Evolutionary conservation across 2,113 vertebrate species (phyloP).

Genomic region (Romanogobio albipinnatus): DNA sequence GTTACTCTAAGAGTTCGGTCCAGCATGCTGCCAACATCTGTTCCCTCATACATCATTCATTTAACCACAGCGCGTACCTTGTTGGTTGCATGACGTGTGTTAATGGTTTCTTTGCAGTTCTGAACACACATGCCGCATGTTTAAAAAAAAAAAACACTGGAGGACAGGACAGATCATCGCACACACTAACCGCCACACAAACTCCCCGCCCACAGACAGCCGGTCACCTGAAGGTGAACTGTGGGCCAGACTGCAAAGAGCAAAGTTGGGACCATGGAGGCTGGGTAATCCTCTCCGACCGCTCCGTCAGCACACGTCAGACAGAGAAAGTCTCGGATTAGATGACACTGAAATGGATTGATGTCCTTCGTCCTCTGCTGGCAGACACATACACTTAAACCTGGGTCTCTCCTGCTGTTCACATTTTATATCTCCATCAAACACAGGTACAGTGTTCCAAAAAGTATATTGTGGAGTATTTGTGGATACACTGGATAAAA

Average conservation of each 20-base stretch:
- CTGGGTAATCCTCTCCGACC: constrained; percentile 34
- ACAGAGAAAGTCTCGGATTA: constrained; percentile 7
- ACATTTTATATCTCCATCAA: background rate
- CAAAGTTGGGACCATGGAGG: background rate
- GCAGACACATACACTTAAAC: background rate
- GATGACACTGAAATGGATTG: constrained; percentile 13
- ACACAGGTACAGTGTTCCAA: background rate
- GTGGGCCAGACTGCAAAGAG: constrained; percentile 22
- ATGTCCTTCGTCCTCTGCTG: constrained; percentile 16
- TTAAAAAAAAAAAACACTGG: background rate
- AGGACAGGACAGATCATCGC: background rate
- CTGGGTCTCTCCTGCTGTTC: background rate
- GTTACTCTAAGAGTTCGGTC: constrained; percentile 17
- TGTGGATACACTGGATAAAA: background rate
- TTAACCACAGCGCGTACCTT: background rate
- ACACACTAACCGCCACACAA: background rate
- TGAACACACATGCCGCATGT: background rate
- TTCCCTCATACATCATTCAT: constrained; percentile 52
- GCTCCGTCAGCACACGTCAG: background rate
- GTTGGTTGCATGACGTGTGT: background rate
- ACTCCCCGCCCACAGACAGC: background rate
- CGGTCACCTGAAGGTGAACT: constrained; percentile 35
- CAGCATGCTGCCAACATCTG: constrained; percentile 35
- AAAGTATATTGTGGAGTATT: background rate
- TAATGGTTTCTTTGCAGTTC: background rate